These are phyloP conservation scores for Scaptodrosophila latifasciaeformis DNA, from an alignment of 2,888 invertebrate genomes.

Conservation along the genomic window DNA sequence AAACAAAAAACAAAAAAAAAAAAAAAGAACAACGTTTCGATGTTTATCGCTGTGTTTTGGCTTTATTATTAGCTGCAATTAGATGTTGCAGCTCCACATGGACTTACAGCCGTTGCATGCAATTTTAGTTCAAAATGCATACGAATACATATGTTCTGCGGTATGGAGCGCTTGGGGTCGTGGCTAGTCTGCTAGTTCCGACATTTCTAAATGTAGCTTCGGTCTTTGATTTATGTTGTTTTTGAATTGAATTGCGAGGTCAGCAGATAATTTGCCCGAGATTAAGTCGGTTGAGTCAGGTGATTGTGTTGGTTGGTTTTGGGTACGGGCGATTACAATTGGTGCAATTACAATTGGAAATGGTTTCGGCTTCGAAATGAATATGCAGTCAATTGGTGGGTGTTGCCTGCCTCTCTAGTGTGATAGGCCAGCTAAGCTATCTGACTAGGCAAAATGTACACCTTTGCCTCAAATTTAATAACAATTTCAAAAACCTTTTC, in stretches of 20 bases:
- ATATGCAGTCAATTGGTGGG: no score
- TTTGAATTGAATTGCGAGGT: neutral
- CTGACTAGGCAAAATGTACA: no score
- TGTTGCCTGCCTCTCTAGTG: no score
- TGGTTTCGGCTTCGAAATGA: no score
- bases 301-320: neutral
- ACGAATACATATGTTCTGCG: conserved; percentile 15
- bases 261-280: neutral
- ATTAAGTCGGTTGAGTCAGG: neutral
- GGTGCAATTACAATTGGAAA: no score
- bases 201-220: conserved; percentile 33
- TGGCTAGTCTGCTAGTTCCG: conserved; percentile 17
- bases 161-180: neutral
- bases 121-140: conserved; percentile 31
- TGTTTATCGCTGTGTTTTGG: conserved; percentile 47
- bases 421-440: no score
- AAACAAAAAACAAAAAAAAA: neutral
- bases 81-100: conserved; percentile 48
- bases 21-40: conserved; percentile 11
- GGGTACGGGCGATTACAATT: no score
- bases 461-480: no score
- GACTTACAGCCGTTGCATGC: conserved; percentile 38
- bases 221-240: conserved; percentile 48
- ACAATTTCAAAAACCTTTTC: no score
- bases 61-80: conserved; percentile 67